Percentiles rank a stretch among this genome's conserved stretches.
phyloP scores from a whole-genome alignment of 2,797 vertebrate genomes.

The Semaprochilodus insignis region DNA sequence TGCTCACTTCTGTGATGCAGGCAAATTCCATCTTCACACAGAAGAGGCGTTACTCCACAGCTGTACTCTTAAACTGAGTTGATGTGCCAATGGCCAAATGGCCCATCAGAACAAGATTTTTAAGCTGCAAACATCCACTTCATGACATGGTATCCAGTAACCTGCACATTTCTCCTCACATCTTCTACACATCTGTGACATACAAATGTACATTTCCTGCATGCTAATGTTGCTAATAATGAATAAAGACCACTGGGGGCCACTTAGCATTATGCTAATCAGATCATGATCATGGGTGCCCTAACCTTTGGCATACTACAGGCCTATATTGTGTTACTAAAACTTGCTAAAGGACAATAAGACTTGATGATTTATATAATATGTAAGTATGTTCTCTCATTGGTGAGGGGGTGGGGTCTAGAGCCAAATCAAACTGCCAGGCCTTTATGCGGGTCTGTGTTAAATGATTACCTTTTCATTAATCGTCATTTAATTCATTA shows the following conservation, averaged over 20 bases:
- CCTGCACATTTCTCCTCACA: not conserved
- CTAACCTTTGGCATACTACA: no score
- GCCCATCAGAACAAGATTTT: constrained; percentile 26
- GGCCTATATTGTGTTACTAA: no score
- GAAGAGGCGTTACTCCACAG: not conserved
- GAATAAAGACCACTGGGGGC: not conserved
- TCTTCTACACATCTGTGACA: not conserved
- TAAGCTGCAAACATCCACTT: constrained; percentile 15
- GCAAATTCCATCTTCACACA: not conserved
- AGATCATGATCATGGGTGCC: no score
- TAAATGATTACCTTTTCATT: not conserved
- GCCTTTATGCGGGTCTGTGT: no score
- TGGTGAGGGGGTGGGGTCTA: no score
- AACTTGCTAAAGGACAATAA: no score
- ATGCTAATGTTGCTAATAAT: not conserved
- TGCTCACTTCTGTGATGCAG: not conserved
- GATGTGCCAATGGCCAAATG: constrained; percentile 17
- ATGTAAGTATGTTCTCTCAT: no score
- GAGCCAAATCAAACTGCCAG: no score
- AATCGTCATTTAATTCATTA: not conserved
- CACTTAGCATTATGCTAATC: not conserved
- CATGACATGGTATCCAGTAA: constrained; percentile 26
- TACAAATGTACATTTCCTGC: not conserved
- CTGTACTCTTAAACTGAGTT: not conserved
- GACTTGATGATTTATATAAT: no score